A percentile compares a stretch with the other conserved stretches of the same genome.
Evolutionary conservation across 2,797 vertebrate species (phyloP).

Genomic region (Periparus ater): DNA sequence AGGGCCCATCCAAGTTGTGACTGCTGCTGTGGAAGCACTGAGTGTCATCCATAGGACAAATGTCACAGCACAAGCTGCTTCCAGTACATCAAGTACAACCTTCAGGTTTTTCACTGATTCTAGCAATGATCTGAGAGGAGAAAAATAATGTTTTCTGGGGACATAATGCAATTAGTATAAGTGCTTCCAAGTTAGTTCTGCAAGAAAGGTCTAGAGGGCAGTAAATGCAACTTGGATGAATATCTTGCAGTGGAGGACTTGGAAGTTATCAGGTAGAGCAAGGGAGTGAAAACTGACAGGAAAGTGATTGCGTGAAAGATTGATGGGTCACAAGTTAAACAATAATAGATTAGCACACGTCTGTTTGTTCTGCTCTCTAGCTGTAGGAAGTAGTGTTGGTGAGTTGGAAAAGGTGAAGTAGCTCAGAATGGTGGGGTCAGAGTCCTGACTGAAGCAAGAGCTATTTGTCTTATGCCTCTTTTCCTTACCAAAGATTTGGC

Average conservation of each 20-base stretch:
- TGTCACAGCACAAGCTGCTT: not conserved
- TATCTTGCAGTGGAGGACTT: not conserved
- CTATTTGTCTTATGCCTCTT: not conserved
- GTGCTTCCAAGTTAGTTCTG: not conserved
- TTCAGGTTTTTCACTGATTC: not conserved
- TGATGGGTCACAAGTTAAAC: not conserved
- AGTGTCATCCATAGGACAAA: not conserved
- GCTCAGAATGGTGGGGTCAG: not conserved
- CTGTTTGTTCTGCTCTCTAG: not conserved
- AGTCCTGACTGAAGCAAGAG: not conserved
- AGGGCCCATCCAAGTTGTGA: not conserved
- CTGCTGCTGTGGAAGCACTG: not conserved
- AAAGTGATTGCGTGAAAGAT: not conserved
- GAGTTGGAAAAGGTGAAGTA: not conserved
- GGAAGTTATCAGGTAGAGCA: not conserved
- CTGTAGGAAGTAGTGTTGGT: not conserved
- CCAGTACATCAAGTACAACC: not conserved
- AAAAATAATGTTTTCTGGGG: not conserved
- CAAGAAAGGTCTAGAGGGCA: not conserved
- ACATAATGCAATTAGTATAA: not conserved
- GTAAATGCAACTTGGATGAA: not conserved
- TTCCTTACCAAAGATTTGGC: not conserved
- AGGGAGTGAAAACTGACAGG: not conserved
- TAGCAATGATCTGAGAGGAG: not conserved
- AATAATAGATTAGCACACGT: not conserved